These are phyloP conservation scores for Quadroppia sp. DNA, from an alignment of 2,888 invertebrate genomes.

Conservation along the genomic window DNA sequence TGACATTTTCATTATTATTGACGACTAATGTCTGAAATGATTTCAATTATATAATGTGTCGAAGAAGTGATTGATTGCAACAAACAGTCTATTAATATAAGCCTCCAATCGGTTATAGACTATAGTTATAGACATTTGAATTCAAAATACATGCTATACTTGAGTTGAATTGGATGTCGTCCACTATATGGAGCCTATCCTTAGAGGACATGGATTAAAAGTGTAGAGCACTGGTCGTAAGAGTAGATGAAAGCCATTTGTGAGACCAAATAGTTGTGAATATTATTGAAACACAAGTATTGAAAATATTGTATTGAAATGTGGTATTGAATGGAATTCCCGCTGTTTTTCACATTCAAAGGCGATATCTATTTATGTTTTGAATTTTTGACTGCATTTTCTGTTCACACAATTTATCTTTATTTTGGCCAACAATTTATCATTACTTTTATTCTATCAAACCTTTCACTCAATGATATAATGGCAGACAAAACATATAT, in stretches of 20 bases:
- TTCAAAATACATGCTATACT: background rate
- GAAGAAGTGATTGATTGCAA: too few relatives aligned
- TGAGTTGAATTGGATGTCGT: background rate
- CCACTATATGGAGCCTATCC: background rate
- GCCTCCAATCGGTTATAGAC: background rate
- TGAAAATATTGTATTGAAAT: background rate
- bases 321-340: background rate
- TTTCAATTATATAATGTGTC: too few relatives aligned
- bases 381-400: background rate
- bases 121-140: too few relatives aligned
- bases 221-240: background rate
- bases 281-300: background rate
- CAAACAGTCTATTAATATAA: too few relatives aligned
- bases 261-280: too few relatives aligned
- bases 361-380: background rate
- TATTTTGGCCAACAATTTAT: constrained; percentile 24
- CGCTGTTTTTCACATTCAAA: constrained; percentile 15
- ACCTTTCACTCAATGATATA: background rate
- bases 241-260: background rate
- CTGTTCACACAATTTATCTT: constrained; percentile 28
- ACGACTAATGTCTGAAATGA: too few relatives aligned
- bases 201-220: background rate
- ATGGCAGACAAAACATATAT: background rate
- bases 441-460: constrained; percentile 14
- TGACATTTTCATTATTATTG: background rate